phyloP scores from a whole-genome alignment of 2,797 vertebrate genomes.

The Labroides dimidiatus region DNA sequence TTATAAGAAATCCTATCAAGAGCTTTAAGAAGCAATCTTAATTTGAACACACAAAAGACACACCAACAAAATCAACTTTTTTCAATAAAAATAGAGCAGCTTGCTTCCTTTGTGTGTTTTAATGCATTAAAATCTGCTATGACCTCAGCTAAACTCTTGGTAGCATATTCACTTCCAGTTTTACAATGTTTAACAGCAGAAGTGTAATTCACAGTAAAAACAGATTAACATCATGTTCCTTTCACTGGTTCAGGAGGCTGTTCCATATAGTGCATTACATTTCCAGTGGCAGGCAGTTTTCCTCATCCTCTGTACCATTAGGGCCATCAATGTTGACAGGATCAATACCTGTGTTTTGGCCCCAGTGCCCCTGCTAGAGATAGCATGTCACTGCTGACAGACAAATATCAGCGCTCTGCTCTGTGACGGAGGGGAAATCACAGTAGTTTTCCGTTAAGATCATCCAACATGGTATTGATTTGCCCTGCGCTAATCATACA shows the following conservation, averaged over 20 bases:
- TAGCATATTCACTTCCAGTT: conserved; percentile 42
- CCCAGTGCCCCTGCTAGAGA: conserved; percentile 94
- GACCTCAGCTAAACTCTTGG: conserved; percentile 39
- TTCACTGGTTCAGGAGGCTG: conserved; percentile 38
- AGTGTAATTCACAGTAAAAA: conserved; percentile 56
- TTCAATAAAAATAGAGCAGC: not conserved
- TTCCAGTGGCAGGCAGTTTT: conserved; percentile 74
- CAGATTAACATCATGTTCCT: conserved; percentile 57
- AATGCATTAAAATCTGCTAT: conserved; percentile 9
- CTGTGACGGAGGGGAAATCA: conserved; percentile 84
- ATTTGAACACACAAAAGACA: too few relatives aligned
- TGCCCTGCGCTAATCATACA: conserved; percentile 97
- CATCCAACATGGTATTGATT: conserved; percentile 99
- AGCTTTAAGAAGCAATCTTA: too few relatives aligned
- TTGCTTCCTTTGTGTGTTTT: not conserved
- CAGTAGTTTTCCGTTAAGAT: conserved; percentile 92
- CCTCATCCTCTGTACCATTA: conserved; percentile 93
- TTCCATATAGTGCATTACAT: conserved; percentile 68
- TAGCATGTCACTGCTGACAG: conserved; percentile 98
- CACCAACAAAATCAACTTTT: too few relatives aligned
- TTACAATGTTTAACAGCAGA: conserved; percentile 21
- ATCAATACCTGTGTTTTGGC: conserved; percentile 99
- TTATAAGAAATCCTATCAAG: too few relatives aligned
- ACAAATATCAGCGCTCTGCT: conserved; percentile 96
- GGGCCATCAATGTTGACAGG: conserved; percentile 98